Evolutionary conservation across 2,113 vertebrate genomes (phyloP).

Genomic region (Origma solitaria): DNA sequence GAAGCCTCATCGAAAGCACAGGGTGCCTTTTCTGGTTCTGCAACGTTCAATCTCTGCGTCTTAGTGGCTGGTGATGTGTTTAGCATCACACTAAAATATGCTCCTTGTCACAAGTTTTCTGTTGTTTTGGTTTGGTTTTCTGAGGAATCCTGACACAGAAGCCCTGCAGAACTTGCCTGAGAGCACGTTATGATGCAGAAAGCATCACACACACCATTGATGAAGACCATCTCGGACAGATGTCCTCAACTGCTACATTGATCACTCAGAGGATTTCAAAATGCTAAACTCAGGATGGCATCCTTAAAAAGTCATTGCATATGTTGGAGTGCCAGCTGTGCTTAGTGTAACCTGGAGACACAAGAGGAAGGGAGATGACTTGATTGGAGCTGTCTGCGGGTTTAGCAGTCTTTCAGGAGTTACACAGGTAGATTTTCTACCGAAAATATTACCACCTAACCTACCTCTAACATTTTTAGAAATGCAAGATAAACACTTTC

Average conservation of each 20-base stretch:
- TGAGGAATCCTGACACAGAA: background rate
- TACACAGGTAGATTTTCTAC: background rate
- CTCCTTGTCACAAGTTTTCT: constrained; percentile 10
- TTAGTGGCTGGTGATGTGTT: background rate
- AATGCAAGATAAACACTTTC: background rate
- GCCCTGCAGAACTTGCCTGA: background rate
- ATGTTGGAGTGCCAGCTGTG: background rate
- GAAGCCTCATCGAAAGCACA: background rate
- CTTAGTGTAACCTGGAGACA: background rate
- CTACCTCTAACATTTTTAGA: background rate
- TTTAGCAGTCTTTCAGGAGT: background rate
- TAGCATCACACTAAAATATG: background rate
- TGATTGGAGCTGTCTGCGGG: background rate
- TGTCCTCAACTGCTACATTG: background rate
- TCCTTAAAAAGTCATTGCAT: background rate
- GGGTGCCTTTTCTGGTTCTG: background rate
- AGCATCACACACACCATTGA: background rate
- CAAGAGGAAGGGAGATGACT: background rate
- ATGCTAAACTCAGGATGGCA: background rate
- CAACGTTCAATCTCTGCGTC: background rate
- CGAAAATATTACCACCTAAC: rapidly evolving
- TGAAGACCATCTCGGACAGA: background rate
- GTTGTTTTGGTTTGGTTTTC: background rate
- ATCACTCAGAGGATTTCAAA: background rate
- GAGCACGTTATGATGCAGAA: background rate